Conservation (phyloP, 2,888 invertebrate genomes). For the Trisateles emortualis region DNA sequence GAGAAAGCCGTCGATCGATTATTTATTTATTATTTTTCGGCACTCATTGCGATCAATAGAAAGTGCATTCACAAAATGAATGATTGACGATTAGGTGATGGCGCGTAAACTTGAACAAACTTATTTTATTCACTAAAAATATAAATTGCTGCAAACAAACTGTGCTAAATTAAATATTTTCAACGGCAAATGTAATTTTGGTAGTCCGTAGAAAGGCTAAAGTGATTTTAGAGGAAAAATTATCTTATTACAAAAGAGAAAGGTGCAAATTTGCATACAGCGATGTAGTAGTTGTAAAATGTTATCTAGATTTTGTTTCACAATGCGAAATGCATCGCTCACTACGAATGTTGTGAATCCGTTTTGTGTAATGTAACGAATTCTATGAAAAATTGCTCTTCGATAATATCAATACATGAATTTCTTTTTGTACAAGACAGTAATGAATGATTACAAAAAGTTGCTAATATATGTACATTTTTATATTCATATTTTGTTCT, state of each 20-base stretch:
- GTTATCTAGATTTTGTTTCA: conserved; percentile 22
- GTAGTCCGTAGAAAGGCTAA: conserved; percentile 5
- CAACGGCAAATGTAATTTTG: conserved; percentile 12
- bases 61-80: conserved; percentile 51
- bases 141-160: conserved; percentile 2
- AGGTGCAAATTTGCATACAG: conserved; percentile 10
- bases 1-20: conserved; percentile 39
- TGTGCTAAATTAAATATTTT: not conserved
- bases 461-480: not conserved
- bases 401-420: conserved; percentile 12
- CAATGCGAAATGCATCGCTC: conserved; percentile 3
- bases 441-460: conserved; percentile 20
- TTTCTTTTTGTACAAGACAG: conserved; percentile 12
- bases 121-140: conserved; percentile 3
- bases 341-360: conserved; percentile 2
- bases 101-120: conserved; percentile 6
- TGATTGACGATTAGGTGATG: conserved; percentile 31
- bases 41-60: conserved; percentile 54
- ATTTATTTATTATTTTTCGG: conserved; percentile 54
- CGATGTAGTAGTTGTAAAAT: not conserved
- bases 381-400: conserved; percentile 9
- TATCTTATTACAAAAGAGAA: not conserved
- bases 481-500: not conserved
- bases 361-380: conserved; percentile 19
- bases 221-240: conserved; percentile 1